Evolutionary conservation across 2,797 vertebrate genomes (phyloP).

Genomic region (Clangula hyemalis): DNA sequence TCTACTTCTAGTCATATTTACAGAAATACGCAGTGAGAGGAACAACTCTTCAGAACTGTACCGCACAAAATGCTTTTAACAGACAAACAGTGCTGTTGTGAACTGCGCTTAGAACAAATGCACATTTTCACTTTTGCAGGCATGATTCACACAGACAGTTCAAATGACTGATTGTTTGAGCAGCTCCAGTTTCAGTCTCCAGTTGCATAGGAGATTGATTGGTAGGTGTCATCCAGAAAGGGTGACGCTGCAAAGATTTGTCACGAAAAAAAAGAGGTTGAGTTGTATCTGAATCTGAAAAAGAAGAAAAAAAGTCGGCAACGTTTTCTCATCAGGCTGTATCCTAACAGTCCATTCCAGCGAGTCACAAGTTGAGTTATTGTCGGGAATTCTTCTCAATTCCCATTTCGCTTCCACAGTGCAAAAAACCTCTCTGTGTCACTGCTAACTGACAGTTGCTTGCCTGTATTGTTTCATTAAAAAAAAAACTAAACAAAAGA

Average conservation of each 20-base stretch:
- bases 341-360: conserved; percentile 11
- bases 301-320: background rate
- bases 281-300: conserved; percentile 36
- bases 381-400: background rate
- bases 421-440: background rate
- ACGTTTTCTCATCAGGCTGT: background rate
- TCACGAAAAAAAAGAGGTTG: conserved; percentile 43
- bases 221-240: background rate
- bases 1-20: conserved; percentile 59
- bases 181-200: conserved; percentile 66
- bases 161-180: conserved; percentile 12
- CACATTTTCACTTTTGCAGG: background rate
- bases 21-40: conserved; percentile 49
- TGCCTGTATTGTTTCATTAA: conserved; percentile 12
- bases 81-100: conserved; percentile 59
- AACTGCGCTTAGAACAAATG: conserved; percentile 24
- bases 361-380: background rate
- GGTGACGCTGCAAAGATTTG: conserved; percentile 33
- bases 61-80: conserved; percentile 31
- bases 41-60: conserved; percentile 49
- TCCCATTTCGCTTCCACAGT: conserved; percentile 6
- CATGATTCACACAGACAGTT: conserved; percentile 53
- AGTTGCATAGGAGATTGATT: conserved; percentile 26
- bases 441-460: conserved; percentile 19
- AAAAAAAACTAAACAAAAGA: background rate